phyloP scores from a whole-genome alignment of 2,797 vertebrate genomes.

The Bradypodion pumilum region DNA sequence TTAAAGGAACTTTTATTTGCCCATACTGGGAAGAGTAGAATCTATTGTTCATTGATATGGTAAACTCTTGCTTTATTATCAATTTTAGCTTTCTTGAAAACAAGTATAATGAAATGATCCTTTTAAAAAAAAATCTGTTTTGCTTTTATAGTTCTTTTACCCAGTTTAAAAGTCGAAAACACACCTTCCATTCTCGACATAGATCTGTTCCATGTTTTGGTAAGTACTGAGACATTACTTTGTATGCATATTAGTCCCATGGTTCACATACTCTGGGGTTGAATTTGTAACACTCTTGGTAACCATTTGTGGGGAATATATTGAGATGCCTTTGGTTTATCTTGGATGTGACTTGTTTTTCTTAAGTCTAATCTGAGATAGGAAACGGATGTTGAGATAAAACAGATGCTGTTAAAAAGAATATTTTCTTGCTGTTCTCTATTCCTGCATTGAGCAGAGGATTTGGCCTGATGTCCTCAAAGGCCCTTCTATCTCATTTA shows the following conservation, averaged over 20 bases:
- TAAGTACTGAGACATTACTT: conserved; percentile 69
- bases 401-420: no score
- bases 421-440: no score
- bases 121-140: conserved; percentile 16
- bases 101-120: neutral
- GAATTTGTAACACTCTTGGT: neutral
- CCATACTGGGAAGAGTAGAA: neutral
- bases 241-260: neutral
- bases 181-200: conserved; percentile 89
- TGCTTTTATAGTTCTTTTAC: conserved; percentile 83
- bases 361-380: no score
- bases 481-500: no score
- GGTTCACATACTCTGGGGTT: neutral
- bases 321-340: neutral
- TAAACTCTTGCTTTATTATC: conserved; percentile 22
- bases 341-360: neutral
- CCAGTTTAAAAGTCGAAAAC: conserved; percentile 81
- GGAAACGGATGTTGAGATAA: no score
- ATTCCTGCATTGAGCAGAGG: no score
- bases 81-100: conserved; percentile 14
- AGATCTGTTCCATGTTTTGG: conserved; percentile 94
- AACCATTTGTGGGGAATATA: neutral
- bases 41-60: neutral
- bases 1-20: no score
- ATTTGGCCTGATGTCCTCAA: no score